Evolutionary conservation across 2,888 invertebrate species (phyloP).

Genomic region (Eupsilia transversa): DNA sequence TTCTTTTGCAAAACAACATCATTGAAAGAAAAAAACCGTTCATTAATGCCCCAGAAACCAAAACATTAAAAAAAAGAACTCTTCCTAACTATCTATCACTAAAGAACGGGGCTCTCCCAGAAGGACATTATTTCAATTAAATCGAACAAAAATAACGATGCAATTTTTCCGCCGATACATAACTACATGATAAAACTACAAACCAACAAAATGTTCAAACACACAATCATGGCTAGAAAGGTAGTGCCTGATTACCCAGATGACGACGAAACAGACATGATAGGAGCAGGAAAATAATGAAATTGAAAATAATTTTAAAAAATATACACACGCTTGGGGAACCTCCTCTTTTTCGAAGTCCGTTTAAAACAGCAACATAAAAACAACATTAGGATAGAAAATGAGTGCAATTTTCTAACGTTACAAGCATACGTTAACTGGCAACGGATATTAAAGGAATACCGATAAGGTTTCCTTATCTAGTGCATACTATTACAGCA

Average conservation of each 20-base stretch:
- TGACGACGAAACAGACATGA: not conserved
- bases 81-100: not conserved
- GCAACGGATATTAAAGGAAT: conserved; percentile 67
- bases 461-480: conserved; percentile 76
- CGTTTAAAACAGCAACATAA: conserved; percentile 24
- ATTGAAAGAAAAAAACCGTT: conserved; percentile 1
- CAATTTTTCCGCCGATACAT: not conserved
- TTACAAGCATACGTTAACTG: conserved; percentile 29
- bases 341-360: conserved; percentile 27
- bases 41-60: not conserved
- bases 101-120: not conserved
- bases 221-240: not conserved
- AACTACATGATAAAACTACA: not conserved
- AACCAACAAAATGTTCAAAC: not conserved
- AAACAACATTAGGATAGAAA: conserved; percentile 16
- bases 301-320: not conserved
- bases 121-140: not conserved
- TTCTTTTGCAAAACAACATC: not conserved
- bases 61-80: not conserved
- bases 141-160: not conserved
- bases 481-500: conserved; percentile 47
- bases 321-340: conserved; percentile 29
- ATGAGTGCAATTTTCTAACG: conserved; percentile 24
- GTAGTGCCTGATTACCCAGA: not conserved
- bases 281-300: not conserved